Percentiles rank a stretch among this genome's conserved stretches.
Evolutionary conservation across 2,888 invertebrate species (phyloP).

Genomic region (Syrista parreyssii): DNA sequence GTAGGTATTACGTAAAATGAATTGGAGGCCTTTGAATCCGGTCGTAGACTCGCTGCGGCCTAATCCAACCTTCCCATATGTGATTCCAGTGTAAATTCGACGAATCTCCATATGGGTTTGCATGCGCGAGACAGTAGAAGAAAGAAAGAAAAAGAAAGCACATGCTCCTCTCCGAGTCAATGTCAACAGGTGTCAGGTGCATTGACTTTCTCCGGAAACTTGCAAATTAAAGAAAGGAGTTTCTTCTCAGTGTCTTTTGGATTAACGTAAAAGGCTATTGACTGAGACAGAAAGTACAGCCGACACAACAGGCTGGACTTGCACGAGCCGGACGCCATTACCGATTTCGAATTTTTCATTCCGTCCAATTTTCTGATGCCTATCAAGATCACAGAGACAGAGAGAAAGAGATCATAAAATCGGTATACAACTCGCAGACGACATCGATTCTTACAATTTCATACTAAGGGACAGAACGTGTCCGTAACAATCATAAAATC

Average conservation of each 20-base stretch:
- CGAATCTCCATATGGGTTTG: background rate
- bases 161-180: background rate
- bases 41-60: background rate
- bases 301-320: constrained; percentile 11
- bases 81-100: background rate
- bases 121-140: background rate
- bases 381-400: background rate
- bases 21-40: background rate
- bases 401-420: background rate
- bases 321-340: constrained; percentile 39
- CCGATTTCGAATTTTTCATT: constrained; percentile 38
- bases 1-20: background rate
- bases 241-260: background rate
- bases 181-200: background rate
- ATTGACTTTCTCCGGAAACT: background rate
- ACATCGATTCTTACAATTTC: background rate
- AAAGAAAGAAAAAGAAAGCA: background rate
- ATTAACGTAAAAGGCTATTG: background rate
- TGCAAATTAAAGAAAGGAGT: background rate
- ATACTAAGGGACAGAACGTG: background rate
- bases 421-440: background rate
- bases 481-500: background rate
- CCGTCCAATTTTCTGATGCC: constrained; percentile 27
- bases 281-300: background rate
- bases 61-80: background rate